Base-by-base conservation (phyloP, 1,140 invertebrate genomes). In the Coenobita brevimanus region DNA sequence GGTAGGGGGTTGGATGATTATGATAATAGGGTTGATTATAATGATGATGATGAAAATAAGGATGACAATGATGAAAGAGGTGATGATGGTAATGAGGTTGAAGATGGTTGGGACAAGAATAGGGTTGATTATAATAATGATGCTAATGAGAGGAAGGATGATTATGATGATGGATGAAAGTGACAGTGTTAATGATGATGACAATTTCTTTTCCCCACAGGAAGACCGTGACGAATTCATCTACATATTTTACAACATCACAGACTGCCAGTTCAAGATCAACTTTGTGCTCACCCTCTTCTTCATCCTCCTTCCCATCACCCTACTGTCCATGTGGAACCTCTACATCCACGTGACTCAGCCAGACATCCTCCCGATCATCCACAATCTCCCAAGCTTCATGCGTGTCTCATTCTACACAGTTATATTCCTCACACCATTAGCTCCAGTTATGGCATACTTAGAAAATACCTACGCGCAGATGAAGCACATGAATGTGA, bases 401-500 rank as follows among this genome's bases (percentile, higher is more conserved):
- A 38, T 88, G 2, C 81, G 84, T 0, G 82, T 82, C 8, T 73
- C 83, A 10, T n/a, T 90, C 0, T 90, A 90, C 69, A 87, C 88
- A 3, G 30, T 90, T 57, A 88, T 90, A 33, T 90, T 90, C 60
- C 79, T 89, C 15, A 90, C 89, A 17, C 89, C 89, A 0, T 67
- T 90, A 21, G 89, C 89, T 17, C 89, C 89, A 21, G 84, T 90
- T 57, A 89, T 90, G 87, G 89, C 88, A 6, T 90, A 90, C 88
- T 54, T 90, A 60, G 89, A 90, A 41, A 90, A 90, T 64, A 90
- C 89, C 21, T 90, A 90, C 38, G 89, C 89, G 0, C 89, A 90
- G 76, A 89, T 90, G 89, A 90, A 90, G 75, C 89, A 90, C 79
- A 90, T 90, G 89, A 90, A 90, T 46, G 89, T 90, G 27, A 90